Conservation (phyloP, 1,140 invertebrate genomes). For the Aphis craccivora region DNA sequence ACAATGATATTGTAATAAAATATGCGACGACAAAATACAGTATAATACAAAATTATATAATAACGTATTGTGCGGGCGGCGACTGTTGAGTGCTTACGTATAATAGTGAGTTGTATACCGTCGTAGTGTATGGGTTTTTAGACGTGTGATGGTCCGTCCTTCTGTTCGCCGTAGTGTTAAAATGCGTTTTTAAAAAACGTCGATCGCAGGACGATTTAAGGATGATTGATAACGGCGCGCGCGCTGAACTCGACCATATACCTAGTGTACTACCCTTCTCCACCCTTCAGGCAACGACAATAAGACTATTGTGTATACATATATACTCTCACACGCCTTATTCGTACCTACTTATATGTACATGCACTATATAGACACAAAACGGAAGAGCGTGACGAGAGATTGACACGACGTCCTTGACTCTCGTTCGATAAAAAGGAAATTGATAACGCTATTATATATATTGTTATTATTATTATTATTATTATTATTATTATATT, state of each 20-base stretch:
- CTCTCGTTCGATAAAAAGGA: conserved; percentile 43
- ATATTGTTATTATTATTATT: conserved; percentile 26
- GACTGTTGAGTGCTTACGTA: no score
- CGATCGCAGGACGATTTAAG: neutral
- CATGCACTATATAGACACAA: neutral
- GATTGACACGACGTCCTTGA: conserved; percentile 45
- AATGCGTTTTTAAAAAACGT: no score
- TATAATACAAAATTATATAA: neutral
- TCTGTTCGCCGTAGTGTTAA: neutral
- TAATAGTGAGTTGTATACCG: neutral
- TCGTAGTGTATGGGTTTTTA: neutral
- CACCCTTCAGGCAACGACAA: neutral
- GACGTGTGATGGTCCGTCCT: neutral
- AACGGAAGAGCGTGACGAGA: conserved; percentile 19
- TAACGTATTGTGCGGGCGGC: neutral
- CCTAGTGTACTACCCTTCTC: neutral
- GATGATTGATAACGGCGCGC: neutral
- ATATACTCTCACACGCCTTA: neutral
- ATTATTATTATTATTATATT: no score
- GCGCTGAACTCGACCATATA: neutral
- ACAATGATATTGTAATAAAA: neutral
- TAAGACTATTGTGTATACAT: neutral
- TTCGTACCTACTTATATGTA: neutral
- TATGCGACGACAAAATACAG: neutral
- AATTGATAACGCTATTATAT: conserved; percentile 38